phyloP scores from a whole-genome alignment of 2,888 invertebrate species.

The Noctua comes region DNA sequence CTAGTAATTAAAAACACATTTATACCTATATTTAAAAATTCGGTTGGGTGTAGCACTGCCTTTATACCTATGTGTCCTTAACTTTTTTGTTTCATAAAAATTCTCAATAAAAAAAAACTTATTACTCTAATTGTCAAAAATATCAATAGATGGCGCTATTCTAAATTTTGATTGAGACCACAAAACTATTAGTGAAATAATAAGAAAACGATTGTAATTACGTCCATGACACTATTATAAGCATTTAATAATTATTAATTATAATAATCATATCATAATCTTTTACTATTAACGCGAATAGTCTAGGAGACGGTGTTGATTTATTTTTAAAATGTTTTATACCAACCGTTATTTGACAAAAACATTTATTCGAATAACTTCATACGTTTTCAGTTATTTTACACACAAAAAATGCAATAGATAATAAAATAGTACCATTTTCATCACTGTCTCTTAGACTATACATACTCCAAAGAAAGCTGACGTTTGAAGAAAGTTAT shows the following conservation, averaged over 20 bases:
- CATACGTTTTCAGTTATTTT: background rate
- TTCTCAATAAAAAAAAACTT: background rate
- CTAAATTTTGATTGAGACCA: slow-evolving; percentile 14
- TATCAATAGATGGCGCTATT: slow-evolving; percentile 35
- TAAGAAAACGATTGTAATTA: slow-evolving; percentile 65
- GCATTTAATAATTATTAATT: slow-evolving; percentile 67
- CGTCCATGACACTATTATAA: slow-evolving; percentile 73
- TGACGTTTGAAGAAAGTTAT: slow-evolving; percentile 2
- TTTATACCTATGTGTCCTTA: slow-evolving; percentile 42
- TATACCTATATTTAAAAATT: slow-evolving; percentile 41
- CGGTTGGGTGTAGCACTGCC: slow-evolving; percentile 41
- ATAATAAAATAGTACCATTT: background rate
- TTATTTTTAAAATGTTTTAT: background rate
- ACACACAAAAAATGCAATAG: slow-evolving; percentile 2
- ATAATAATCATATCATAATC: slow-evolving; percentile 60
- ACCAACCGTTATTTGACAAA: background rate
- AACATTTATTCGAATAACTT: background rate
- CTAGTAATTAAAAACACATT: slow-evolving; percentile 45
- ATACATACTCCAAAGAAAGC: slow-evolving; percentile 47
- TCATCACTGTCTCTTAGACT: slow-evolving; percentile 31
- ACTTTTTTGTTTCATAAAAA: background rate
- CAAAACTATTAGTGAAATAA: slow-evolving; percentile 16
- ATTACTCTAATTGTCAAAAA: background rate
- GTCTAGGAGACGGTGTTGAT: slow-evolving; percentile 26
- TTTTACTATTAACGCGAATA: slow-evolving; percentile 48